Conservation (phyloP, 1,140 invertebrate species). For the Leguminivora glycinivorella region DNA sequence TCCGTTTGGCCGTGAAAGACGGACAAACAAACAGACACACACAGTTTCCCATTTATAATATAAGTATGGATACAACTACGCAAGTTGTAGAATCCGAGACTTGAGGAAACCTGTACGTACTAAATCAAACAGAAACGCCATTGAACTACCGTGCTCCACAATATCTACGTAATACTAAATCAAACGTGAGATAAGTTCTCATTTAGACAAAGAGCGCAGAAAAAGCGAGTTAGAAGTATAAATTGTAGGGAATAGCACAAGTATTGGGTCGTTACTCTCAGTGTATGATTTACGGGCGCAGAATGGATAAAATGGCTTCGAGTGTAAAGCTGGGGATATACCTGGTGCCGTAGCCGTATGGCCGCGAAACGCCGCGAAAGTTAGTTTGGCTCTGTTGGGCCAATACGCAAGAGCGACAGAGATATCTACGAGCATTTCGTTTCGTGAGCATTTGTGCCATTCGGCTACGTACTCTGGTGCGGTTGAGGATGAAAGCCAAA, state of each 20-base stretch:
- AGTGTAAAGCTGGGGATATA: not conserved
- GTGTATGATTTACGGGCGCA: not conserved
- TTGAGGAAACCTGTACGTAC: too few relatives aligned
- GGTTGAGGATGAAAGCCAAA: not conserved
- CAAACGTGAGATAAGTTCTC: slow-evolving; percentile 1
- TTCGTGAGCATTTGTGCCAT: too few relatives aligned
- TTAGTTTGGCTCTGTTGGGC: too few relatives aligned
- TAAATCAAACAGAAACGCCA: not conserved
- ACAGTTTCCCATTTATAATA: too few relatives aligned
- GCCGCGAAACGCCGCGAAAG: too few relatives aligned
- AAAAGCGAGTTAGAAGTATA: slow-evolving; percentile 12
- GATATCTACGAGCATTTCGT: too few relatives aligned
- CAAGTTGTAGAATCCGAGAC: too few relatives aligned
- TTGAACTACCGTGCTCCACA: not conserved
- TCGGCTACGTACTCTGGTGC: too few relatives aligned
- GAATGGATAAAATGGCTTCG: slow-evolving; percentile 8
- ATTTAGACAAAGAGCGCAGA: not conserved
- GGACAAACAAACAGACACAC: too few relatives aligned
- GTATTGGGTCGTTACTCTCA: slow-evolving; percentile 16
- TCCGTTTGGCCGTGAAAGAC: too few relatives aligned
- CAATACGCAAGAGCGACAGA: too few relatives aligned
- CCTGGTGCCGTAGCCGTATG: not conserved
- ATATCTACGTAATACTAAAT: not conserved
- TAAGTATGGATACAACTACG: too few relatives aligned
- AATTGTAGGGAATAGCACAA: slow-evolving; percentile 9